phyloP scores from a whole-genome alignment of 1,140 invertebrate species.

The Aricia agestis region DNA sequence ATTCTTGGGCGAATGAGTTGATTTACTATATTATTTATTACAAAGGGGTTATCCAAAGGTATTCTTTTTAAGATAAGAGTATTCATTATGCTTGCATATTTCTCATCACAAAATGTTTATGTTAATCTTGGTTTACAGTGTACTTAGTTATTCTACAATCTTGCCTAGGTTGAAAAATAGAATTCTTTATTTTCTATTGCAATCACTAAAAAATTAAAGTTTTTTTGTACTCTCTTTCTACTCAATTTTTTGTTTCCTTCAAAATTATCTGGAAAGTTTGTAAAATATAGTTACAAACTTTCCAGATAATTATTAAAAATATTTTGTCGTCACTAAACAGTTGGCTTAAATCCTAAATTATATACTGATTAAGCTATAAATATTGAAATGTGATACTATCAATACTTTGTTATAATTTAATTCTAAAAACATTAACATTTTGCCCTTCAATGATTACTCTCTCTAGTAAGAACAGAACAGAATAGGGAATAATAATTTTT shows the following conservation, averaged over 20 bases:
- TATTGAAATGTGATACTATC: neutral
- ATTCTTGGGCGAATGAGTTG: conserved; percentile 57
- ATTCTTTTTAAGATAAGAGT: neutral
- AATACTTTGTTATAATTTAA: neutral
- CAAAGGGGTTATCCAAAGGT: neutral
- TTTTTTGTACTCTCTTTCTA: too few species aligned
- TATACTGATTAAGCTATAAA: neutral
- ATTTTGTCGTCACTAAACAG: neutral
- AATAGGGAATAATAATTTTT: too few species aligned
- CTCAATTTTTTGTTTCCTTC: too few species aligned
- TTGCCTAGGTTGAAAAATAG: too few species aligned
- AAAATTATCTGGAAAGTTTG: too few species aligned
- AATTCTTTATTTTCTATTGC: too few species aligned
- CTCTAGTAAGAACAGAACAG: too few species aligned
- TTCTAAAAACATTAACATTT: neutral
- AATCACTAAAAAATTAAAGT: too few species aligned
- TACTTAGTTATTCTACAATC: too few species aligned
- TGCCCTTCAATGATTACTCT: neutral
- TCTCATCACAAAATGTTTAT: too few species aligned
- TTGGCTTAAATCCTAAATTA: neutral
- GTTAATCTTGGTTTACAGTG: too few species aligned
- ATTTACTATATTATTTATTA: conserved; percentile 28
- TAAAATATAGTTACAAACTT: too few species aligned
- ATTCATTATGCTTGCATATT: neutral
- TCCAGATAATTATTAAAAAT: neutral